phyloP scores from a whole-genome alignment of 2,113 vertebrate species.

The Arothron firmamentum region DNA sequence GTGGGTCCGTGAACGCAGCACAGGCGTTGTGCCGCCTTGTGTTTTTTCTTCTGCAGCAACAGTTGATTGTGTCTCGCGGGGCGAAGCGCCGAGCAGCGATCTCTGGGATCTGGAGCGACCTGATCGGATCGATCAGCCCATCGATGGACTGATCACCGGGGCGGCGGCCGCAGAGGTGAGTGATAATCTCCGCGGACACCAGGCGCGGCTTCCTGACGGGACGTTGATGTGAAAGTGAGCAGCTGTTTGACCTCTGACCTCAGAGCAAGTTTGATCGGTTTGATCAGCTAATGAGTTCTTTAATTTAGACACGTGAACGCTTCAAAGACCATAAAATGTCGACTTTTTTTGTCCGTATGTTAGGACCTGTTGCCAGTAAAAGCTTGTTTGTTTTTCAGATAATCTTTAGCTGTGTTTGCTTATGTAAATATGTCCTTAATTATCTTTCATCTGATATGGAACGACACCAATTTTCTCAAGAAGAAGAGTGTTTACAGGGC shows the following conservation, averaged over 20 bases:
- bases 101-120: not conserved
- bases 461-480: no score
- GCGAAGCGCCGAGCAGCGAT: conserved; percentile 1
- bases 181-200: not conserved
- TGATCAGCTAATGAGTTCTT: not conserved
- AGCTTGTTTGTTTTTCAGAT: not conserved
- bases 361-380: no score
- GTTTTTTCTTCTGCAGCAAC: not conserved
- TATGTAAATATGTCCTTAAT: no score
- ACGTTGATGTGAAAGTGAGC: conserved; percentile 21
- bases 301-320: not conserved
- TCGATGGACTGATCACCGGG: conserved; percentile 38
- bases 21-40: conserved; percentile 11
- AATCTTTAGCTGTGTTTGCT: not conserved
- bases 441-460: no score
- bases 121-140: not conserved
- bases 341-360: no score
- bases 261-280: not conserved
- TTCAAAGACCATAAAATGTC: no score
- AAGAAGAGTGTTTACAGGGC: no score
- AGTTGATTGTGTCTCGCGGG: conserved; percentile 7
- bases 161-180: conserved; percentile 25
- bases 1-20: conserved; percentile 38
- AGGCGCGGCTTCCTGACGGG: not conserved
- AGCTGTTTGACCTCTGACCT: conserved; percentile 44